Conservation (phyloP, 2,113 vertebrate species). For the Perca fluviatilis region DNA sequence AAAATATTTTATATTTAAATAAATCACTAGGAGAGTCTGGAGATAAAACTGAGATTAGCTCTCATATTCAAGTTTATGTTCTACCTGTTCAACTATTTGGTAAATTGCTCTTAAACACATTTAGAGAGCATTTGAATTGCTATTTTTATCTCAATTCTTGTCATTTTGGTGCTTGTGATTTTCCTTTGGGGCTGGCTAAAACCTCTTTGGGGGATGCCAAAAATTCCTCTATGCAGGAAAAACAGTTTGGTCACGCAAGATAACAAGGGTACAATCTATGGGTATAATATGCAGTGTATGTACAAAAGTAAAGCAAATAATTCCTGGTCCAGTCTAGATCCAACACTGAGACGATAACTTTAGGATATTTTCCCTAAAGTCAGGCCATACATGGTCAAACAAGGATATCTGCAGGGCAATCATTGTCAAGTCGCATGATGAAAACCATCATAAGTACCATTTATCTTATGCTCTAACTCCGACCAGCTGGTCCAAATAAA, state of each 20-base stretch:
- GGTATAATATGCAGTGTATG: not conserved
- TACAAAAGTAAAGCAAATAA: not conserved
- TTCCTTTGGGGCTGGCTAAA: too few relatives aligned
- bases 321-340: not conserved
- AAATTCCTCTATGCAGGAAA: too few relatives aligned
- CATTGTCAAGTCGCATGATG: conserved; percentile 4
- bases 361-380: not conserved
- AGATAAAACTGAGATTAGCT: too few relatives aligned
- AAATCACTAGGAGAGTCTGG: too few relatives aligned
- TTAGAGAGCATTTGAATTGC: too few relatives aligned
- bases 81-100: too few relatives aligned
- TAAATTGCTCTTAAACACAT: too few relatives aligned
- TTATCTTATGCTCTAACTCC: conserved; percentile 11
- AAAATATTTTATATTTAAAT: too few relatives aligned
- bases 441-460: not conserved
- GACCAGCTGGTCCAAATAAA: conserved; percentile 25
- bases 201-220: too few relatives aligned
- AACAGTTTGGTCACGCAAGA: not conserved
- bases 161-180: too few relatives aligned
- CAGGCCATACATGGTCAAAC: conserved; percentile 49
- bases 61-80: too few relatives aligned
- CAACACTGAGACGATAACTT: not conserved
- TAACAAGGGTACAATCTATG: not conserved
- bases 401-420: not conserved
- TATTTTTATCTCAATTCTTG: too few relatives aligned